Evolutionary conservation across 1,140 invertebrate genomes (phyloP), one percentile per base, ranked within the genome.

Genomic region (Saccostrea echinata): DNA sequence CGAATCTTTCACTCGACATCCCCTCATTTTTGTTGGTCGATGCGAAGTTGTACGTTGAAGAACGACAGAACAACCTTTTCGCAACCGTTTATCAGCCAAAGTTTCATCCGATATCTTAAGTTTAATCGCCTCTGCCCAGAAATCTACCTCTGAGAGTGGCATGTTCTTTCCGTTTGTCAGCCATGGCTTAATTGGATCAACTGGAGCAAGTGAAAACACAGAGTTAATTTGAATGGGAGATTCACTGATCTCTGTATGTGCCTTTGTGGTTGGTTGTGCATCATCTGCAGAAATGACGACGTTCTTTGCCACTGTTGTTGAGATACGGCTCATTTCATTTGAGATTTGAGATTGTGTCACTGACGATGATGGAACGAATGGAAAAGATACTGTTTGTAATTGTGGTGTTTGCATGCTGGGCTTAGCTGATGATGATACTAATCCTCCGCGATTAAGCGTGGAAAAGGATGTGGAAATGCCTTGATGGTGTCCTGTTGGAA

Each of bases 21-120:
- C 68, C 13, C 68, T 27, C 30, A 76, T 30, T 33, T 76, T 76
- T 30, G 13, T 24, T 30, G 68, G 68, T 0, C 68, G 68, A 33
- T 76, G 68, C 24, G 68, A 76, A 9, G 68, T 76, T 33, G 68
- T 76, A 76, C 68, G 68, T 2, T 76, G 24, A 12, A 76, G 30
- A 33, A 76, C 27, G 11, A 76, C 68, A 76, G 68, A 76, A 76
- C 68, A 76, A 30, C 68, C 68, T 33, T 76, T 76, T 33, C 68
- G 68, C 11, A 76, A 27, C 9, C 24, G 68, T 27, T 76, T 76
- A 30, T 76, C 68, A 30, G 24, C 27, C 16, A 76, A 76, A 30
- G 33, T 33, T 33, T 76, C 16, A 33, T 27, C 30, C 3, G 24
- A 3, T 76, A 76, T 76, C 16, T 76, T 76, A 11, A 76, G 30